Percentiles rank a stretch among this genome's conserved stretches.
These are phyloP conservation scores for Drosophila multiciliata DNA, from an alignment of 2,888 invertebrate species.

Conservation along the genomic window DNA sequence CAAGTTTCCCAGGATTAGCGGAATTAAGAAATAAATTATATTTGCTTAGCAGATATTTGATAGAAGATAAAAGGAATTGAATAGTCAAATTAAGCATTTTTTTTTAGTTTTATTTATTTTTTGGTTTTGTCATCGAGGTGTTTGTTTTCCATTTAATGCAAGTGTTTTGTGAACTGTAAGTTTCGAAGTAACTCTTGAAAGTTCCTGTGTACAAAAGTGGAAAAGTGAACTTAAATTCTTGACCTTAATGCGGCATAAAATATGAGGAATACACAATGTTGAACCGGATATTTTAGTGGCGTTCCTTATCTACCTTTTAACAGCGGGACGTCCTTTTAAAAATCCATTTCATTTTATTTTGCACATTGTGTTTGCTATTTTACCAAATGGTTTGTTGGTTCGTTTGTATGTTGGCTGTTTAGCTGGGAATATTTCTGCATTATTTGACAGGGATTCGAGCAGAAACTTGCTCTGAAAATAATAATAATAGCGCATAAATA, in stretches of 20 bases:
- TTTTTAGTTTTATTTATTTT: neutral
- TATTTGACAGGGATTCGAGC: slow-evolving; percentile 64
- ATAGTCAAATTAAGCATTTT: neutral
- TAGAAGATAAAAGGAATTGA: neutral
- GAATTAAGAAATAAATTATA: neutral
- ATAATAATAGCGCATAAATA: slow-evolving; percentile 60
- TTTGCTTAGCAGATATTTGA: neutral
- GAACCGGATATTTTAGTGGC: slow-evolving; percentile 38
- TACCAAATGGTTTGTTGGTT: slow-evolving; percentile 40
- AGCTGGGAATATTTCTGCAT: slow-evolving; percentile 72
- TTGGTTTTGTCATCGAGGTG: neutral
- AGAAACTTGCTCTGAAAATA: slow-evolving; percentile 56
- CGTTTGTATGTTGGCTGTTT: slow-evolving; percentile 38
- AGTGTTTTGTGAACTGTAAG: neutral
- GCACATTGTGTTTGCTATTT: slow-evolving; percentile 48
- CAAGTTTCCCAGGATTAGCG: neutral
- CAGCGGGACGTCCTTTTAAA: slow-evolving; percentile 59
- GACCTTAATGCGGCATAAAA: slow-evolving; percentile 57
- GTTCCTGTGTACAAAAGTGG: slow-evolving; percentile 23
- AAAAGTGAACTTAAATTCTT: slow-evolving; percentile 25
- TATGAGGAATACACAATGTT: slow-evolving; percentile 61
- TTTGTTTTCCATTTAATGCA: neutral
- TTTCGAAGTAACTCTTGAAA: slow-evolving; percentile 25
- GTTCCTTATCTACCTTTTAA: slow-evolving; percentile 26
- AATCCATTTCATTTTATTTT: slow-evolving; percentile 66